These are phyloP conservation scores for Glyphotaelius pellucidus DNA, from an alignment of 2,888 invertebrate genomes.

Conservation along the genomic window DNA sequence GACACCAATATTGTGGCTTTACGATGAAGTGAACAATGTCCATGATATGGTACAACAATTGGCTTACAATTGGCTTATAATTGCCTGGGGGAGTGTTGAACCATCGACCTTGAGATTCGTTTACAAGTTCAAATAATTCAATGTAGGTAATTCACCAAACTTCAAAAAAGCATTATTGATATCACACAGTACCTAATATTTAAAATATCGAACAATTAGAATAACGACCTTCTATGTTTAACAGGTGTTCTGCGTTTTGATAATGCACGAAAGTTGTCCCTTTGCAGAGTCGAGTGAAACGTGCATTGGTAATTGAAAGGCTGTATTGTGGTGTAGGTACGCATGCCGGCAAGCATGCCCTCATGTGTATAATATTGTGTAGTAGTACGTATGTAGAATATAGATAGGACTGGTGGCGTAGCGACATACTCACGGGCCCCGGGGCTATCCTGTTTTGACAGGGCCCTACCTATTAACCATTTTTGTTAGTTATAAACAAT, in stretches of 20 bases:
- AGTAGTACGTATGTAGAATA: background rate
- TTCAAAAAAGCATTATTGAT: background rate
- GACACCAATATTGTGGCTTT: background rate
- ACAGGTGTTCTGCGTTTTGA: background rate
- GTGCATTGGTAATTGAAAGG: background rate
- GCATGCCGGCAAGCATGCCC: background rate
- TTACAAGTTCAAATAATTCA: background rate
- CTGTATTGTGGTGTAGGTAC: background rate
- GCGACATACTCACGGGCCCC: background rate
- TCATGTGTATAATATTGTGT: background rate
- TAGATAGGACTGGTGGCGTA: background rate
- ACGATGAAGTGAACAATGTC: background rate
- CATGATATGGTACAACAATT: background rate
- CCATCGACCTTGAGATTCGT: background rate
- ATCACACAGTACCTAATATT: no score
- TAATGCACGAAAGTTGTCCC: background rate
- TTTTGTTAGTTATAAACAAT: background rate
- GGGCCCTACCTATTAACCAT: background rate
- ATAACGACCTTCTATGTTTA: no score
- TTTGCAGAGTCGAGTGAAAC: background rate
- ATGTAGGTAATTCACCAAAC: background rate
- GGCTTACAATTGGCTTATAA: background rate
- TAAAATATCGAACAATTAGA: no score
- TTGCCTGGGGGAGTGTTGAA: background rate
- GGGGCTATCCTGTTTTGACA: background rate